Base-by-base conservation (phyloP, 2,888 invertebrate species). In the Amorpha juglandis region DNA sequence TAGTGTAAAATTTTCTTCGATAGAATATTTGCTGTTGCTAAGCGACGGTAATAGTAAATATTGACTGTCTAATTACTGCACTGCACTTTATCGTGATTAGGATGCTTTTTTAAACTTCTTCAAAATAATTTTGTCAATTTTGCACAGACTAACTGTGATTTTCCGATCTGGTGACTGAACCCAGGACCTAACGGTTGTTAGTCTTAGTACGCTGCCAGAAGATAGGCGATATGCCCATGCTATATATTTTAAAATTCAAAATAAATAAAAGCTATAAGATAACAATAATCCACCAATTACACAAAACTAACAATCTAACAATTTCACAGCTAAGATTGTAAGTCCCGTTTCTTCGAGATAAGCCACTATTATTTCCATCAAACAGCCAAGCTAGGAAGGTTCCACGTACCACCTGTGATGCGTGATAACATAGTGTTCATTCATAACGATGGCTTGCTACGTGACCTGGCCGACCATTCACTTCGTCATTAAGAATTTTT, bases 361-460 rank as follows among this genome's bases (percentile, higher is more conserved):
- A 70, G 66, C 68, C 67, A 68, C 65, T 68, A 71, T 73, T 70
- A 73, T 67, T 70, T 64, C 71, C 73, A 69, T 77, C 73, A 74
- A 72, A 71, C 65, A 50, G 63, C 67, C 58, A 11, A 65, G 69
- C 77, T 80, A 73, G 79, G 27, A 62, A 68, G 67, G 65, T 78
- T 78, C 75, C 78, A 79, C 79, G 77, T 78, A 77, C 75, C 19
- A 77, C 75, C 19, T 52, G 71, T 67, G 74, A 72, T 70, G 64
- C 42, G 68, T 71, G 78, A 79, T 80, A 80, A 76, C 72, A 72
- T 68, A 67, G 67, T 69, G 73, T 79, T 76, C 80, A 79, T 80
- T 78, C 80, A 80, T 80, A 79, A 77, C 74, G 69, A 69, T 65
- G 67, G 64, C 68, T 27, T 47, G 55, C 71, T 72, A 76, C 77